Base-by-base conservation (phyloP, 2,113 vertebrate species). In the Alexandromys fortis region DNA sequence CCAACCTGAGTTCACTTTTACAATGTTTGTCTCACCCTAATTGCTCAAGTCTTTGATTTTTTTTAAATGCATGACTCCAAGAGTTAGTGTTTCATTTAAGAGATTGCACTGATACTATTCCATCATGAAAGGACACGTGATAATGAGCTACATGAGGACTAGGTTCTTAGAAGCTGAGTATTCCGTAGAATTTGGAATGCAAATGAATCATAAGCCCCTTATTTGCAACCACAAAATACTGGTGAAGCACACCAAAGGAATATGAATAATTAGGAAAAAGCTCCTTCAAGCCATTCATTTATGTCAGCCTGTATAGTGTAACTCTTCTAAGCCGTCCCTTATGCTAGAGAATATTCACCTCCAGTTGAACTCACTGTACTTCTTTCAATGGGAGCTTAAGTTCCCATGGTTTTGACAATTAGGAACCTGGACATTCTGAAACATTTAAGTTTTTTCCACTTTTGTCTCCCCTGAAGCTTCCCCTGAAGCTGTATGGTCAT, bases 331-430 rank as follows among this genome's bases (percentile, higher is more conserved):
- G 47, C 9, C 30, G 8, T 72, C 5, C 35, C 26, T 86, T 76
- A 17, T 38, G 3, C 1, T 92, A 1, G 58, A n/a, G 79, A 86
- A 38, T 96, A 63, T 78, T 92, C 86, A 22, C 42, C 16, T 49
- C 2, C 90, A 76, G 45, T 5, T 52, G 90, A 92, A 35, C 85
- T 96, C 26, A 87, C 83, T 33, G 47, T 22, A 47, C 77, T 33
- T 45, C 90, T 92, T 55, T 45, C 76, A 86, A 5, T 22, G 77
- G 86, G 61, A 91, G 52, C 11, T 42, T 77, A 22, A 47, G 45
- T 86, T 95, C 38, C 22, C 58, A 24, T 87, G 11, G 8, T 33
- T 95, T 93, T 83, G 85, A 93, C 30, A 75, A 70, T 87, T 70
- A 88, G 79, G n/a, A 85, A 87, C 24, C 45, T 82, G 17, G 33